Evolutionary conservation across 2,888 invertebrate genomes (phyloP), one percentile per base, ranked within the genome.

Genomic region (Ephialtes manifestator): DNA sequence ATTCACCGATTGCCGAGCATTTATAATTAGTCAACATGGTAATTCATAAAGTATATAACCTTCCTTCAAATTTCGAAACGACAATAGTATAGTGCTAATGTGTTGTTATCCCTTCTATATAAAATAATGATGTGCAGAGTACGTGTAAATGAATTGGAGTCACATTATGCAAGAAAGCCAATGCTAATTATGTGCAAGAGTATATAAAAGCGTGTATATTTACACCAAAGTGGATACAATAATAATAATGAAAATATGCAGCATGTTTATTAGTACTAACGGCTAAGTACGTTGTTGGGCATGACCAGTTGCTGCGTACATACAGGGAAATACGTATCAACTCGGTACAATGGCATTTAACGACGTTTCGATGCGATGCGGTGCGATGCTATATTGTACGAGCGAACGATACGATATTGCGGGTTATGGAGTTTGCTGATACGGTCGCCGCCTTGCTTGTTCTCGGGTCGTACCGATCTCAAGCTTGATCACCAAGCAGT

Each of bases 401-500:
- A 60, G 51, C 15, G 18, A 63, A 35, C 63, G 75, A 75, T 63
- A 63, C 31, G 20, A 63, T 35, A 31, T 31, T 75, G 48, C n/a
- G 70, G 51, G 46, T 51, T 35, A 74, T 46, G n/a, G 28, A 24
- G 20, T n/a, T 43, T 4, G 39, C 20, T 13, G 39, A 67, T 43
- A 35, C 35, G 48, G 20, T 48, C 20, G 18, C 18, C 43, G 35
- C 60, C 60, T 35, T 24, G 46, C 18, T 31, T 63, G 35, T 53
- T 20, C 31, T 18, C 65, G 67, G 46, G 67, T 48, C 31, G 35
- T 53, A 8, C 28, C 55, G 68, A 82, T 81, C 65, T 58, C 78
- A 67, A 51, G 60, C 48, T 55, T 51, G 43, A 55, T 70, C 53
- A 63, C 39, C 48, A 46, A 20, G 35, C 3, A 10, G 43, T 51